These are phyloP conservation scores for Andinoacara biseriatus DNA, from an alignment of 2,113 vertebrate species.

Conservation along the genomic window DNA sequence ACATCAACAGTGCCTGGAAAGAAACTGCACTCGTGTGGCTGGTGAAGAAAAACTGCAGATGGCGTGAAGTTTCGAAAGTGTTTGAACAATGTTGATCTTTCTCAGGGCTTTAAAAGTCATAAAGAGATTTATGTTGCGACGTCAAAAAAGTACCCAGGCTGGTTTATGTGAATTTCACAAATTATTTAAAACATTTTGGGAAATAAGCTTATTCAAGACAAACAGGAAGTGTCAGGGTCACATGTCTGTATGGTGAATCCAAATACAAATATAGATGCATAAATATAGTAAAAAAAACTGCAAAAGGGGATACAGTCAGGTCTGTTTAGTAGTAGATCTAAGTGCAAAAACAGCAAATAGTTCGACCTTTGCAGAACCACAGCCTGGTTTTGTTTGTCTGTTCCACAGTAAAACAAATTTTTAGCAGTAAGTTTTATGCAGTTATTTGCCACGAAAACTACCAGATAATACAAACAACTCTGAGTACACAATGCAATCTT, in stretches of 20 bases:
- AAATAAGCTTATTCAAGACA: not conserved
- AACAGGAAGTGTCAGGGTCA: not conserved
- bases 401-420: too few relatives aligned
- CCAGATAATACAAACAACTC: not conserved
- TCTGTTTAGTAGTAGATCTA: not conserved
- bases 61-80: not conserved
- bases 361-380: too few relatives aligned
- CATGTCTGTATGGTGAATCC: too few relatives aligned
- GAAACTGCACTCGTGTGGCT: rapidly evolving
- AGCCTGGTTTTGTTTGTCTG: too few relatives aligned
- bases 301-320: not conserved
- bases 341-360: too few relatives aligned
- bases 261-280: not conserved
- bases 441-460: too few relatives aligned
- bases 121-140: not conserved
- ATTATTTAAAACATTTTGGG: not conserved
- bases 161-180: not conserved
- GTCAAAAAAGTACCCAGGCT: not conserved
- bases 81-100: not conserved
- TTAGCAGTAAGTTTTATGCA: too few relatives aligned
- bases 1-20: not conserved
- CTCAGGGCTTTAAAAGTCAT: not conserved
- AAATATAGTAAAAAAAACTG: not conserved
- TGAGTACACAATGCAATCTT: not conserved
- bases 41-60: not conserved